A percentile compares a stretch with the other conserved stretches of the same genome.
These are phyloP conservation scores for Coregonus clupeaformis DNA, from an alignment of 2,113 vertebrate genomes.

Conservation along the genomic window DNA sequence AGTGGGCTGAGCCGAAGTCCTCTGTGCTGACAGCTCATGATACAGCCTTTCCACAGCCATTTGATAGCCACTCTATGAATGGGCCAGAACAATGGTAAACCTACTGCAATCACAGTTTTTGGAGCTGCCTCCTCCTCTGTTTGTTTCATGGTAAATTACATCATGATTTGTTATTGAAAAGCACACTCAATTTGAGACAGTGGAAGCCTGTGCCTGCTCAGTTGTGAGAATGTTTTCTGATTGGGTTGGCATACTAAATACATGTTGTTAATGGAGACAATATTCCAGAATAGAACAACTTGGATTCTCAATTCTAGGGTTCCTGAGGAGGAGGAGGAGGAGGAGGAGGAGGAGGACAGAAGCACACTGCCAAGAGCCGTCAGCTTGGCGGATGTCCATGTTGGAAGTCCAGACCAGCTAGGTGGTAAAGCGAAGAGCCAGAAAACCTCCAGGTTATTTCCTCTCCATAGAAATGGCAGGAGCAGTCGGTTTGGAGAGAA, in stretches of 20 bases:
- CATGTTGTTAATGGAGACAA: not conserved
- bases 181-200: not conserved
- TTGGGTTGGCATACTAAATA: not conserved
- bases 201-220: not conserved
- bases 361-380: not conserved
- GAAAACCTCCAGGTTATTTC: not conserved
- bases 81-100: not conserved
- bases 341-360: not conserved
- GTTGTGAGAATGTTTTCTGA: not conserved
- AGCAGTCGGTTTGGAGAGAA: not conserved
- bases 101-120: not conserved
- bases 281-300: not conserved
- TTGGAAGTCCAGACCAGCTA: not conserved
- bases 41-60: too few species aligned
- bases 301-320: too few species aligned
- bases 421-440: not conserved
- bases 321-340: too few species aligned
- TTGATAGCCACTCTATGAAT: not conserved
- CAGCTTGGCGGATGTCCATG: not conserved
- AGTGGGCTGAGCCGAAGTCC: not conserved
- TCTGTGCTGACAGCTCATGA: not conserved
- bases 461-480: not conserved
- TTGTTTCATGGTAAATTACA: not conserved
- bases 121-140: not conserved
- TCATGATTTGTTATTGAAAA: not conserved